A percentile compares a stretch with the other conserved stretches of the same genome.
Conservation (phyloP, 2,888 invertebrate genomes). For the Epirrhoe tristata region DNA sequence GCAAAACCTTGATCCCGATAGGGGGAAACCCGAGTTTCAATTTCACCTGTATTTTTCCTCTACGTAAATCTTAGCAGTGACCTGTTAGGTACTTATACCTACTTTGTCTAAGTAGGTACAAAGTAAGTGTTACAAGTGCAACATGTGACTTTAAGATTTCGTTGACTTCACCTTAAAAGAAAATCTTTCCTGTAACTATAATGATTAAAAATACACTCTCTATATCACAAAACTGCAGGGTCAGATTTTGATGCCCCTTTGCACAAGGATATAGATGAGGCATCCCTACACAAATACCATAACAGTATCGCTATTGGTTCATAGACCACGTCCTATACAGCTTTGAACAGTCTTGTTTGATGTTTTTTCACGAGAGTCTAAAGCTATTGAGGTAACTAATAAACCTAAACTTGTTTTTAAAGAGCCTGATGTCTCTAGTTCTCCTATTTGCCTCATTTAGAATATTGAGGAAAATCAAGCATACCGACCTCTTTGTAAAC, state of each 20-base stretch:
- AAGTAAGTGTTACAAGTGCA: slow-evolving; percentile 8
- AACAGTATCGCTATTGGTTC: too few relatives aligned
- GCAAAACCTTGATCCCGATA: slow-evolving; percentile 19
- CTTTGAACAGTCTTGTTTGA: too few relatives aligned
- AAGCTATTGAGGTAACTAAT: neutral
- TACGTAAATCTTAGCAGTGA: slow-evolving; percentile 4
- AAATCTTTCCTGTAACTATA: too few relatives aligned
- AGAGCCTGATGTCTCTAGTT: neutral
- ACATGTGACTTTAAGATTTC: slow-evolving; percentile 1
- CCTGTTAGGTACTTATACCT: neutral
- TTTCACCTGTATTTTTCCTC: slow-evolving; percentile 28
- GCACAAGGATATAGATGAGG: too few relatives aligned
- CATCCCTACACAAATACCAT: too few relatives aligned
- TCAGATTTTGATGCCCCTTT: too few relatives aligned
- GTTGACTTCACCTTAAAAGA: neutral
- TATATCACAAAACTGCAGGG: too few relatives aligned
- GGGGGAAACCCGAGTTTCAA: slow-evolving; percentile 32
- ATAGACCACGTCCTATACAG: too few relatives aligned
- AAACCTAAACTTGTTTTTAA: neutral
- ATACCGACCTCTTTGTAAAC: neutral
- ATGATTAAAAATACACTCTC: too few relatives aligned
- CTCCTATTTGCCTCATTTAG: neutral
- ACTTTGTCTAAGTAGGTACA: too few relatives aligned
- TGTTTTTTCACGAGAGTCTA: neutral
- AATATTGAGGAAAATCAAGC: neutral